phyloP scores from a whole-genome alignment of 2,888 invertebrate genomes.

The Portevinia maculata region DNA sequence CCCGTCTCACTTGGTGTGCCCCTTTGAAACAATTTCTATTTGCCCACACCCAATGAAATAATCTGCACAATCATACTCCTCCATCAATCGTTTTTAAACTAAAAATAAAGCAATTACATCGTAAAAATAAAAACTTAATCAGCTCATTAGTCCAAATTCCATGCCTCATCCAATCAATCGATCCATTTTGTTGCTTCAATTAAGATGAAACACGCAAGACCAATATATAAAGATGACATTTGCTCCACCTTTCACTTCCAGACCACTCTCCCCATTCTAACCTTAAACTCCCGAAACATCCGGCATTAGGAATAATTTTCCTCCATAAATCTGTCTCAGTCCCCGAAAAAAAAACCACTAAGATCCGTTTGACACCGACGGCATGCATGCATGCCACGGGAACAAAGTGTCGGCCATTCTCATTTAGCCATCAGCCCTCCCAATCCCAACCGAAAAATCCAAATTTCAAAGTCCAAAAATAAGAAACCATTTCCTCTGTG shows the following conservation, averaged over 20 bases:
- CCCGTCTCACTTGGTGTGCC: too few species aligned
- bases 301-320: conserved; percentile 60
- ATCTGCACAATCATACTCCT: too few species aligned
- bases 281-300: conserved; percentile 66
- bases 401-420: conserved; percentile 62
- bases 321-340: conserved; percentile 60
- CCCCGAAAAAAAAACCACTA: conserved; percentile 4
- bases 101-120: conserved; percentile 65
- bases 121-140: conserved; percentile 62
- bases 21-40: too few species aligned
- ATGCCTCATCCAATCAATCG: conserved; percentile 63
- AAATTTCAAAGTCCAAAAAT: conserved; percentile 67
- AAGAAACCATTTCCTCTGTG: conserved; percentile 66
- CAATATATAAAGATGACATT: conserved; percentile 55
- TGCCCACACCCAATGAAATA: too few species aligned
- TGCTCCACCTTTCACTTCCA: conserved; percentile 38
- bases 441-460: conserved; percentile 14
- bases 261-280: conserved; percentile 29
- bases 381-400: conserved; percentile 46
- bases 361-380: conserved; percentile 54
- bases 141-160: conserved; percentile 66
- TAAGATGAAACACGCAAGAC: conserved; percentile 43
- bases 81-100: conserved; percentile 3
- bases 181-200: conserved; percentile 62
- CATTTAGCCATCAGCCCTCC: conserved; percentile 21